Evolutionary conservation across 2,797 vertebrate genomes (phyloP), one percentile per base, ranked within the genome.

Genomic region (Muscicapa comitata): DNA sequence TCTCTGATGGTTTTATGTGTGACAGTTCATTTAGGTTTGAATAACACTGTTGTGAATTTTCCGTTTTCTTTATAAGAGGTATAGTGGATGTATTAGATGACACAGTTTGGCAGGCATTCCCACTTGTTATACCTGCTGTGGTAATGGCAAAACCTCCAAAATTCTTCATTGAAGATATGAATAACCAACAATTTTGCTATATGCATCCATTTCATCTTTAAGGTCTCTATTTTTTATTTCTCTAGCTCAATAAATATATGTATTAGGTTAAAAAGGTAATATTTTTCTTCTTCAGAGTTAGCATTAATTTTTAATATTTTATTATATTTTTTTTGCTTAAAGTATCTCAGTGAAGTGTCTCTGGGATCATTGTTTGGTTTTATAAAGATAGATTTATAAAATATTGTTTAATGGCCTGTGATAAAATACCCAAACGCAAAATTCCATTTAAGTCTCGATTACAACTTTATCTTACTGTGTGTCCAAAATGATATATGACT

Each of bases 31-130:
- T 79, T 18, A 10, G 0, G 5, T 65, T 91, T 75, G 17, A 55
- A 13, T 17, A 5, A 4, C 23, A 35, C 1, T 6, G 6, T 31
- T 38, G 1, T n/a, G 24, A n/a, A 35, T 42, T 19, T 10, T 67
- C 12, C 28, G 7, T 61, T 84, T 75, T 54, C 12, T 67, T 45
- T 45, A 31, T 55, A 47, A 12, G 4, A 58, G 17, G 5, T 23
- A 33, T 51, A 6, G 8, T 35, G 29, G 14, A 50, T 0, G 1
- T 38, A 37, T 51, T 51, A 37, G 1, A 29, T 57, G 15, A 1
- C 11, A 75, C 2, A 55, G 4, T 50, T 86, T 59, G 19, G 2
- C 3, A 37, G 9, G 25, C 68, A 37, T 47, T 83, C 11, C 48
- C 33, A 62, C 4, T 3, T 53, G 8, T 42, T 38, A 83, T 15